Base-by-base conservation (phyloP, 2,888 invertebrate genomes). In the Amaurobius ferox region DNA sequence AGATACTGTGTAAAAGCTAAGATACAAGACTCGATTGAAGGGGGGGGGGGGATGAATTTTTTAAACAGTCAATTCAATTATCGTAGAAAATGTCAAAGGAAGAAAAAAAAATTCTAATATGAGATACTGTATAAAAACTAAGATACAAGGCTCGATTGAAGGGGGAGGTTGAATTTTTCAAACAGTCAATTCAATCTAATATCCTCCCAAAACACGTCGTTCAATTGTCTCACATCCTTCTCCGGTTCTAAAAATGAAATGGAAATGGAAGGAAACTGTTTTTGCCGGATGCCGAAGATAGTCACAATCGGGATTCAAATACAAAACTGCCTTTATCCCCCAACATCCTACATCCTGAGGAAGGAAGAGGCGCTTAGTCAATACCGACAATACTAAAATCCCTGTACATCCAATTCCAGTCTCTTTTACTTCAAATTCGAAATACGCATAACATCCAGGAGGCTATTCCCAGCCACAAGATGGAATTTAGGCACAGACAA, bases 321-420 rank as follows among this genome's bases (percentile, higher is more conserved):
- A 67, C 26, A 76, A 67, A 64, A 48, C 39, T n/a, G 28, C 61
- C 64, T 79, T 80, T 72, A 77, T 78, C 67, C 73, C 30, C 70
- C 62, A 23, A 32, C 79, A 78, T 83, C 66, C 78, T 71, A 78
- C 55, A 66, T 77, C 71, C 79, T 62, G 73, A 70, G 76, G 86
- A 74, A 78, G 86, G 86, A 86, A 86, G 86, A 86, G 79, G 64
- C 61, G 74, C 86, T 86, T 86, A 86, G 86, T 86, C 86, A 86
- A 86, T 73, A 71, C 67, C 86, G 86, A 79, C 86, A 86, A 86
- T 67, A 48, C 85, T 78, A 67, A 85, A 85, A 78, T 61, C 72
- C 79, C 74, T 30, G 67, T 61, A 72, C 78, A 61, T 66, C 71
- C 79, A 77, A 77, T 68, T 78, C 78, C 79, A 67, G 61, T 64